A percentile compares a stretch with the other conserved stretches of the same genome.
Conservation (phyloP, 2,113 vertebrate genomes). For the Dasyornis broadbenti region DNA sequence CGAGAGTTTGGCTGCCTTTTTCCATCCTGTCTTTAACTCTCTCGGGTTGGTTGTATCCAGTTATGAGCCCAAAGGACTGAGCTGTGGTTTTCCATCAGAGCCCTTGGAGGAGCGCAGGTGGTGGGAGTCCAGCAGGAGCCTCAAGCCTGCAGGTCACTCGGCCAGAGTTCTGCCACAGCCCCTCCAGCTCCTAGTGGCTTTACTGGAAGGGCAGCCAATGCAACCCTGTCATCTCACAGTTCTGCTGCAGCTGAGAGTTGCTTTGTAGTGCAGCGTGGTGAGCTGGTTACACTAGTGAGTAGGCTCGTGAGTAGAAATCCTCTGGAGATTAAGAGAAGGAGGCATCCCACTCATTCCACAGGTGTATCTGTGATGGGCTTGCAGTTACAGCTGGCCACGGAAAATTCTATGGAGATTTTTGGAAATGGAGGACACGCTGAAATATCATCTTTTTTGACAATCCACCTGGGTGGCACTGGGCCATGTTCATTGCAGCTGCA, state of each 20-base stretch:
- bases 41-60: not conserved
- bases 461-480: not conserved
- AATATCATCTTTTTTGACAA: not conserved
- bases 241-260: not conserved
- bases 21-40: not conserved
- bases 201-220: not conserved
- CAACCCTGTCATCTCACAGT: not conserved
- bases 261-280: not conserved
- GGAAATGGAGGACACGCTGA: not conserved
- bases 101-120: not conserved
- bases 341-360: not conserved
- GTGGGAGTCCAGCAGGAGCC: rapidly evolving
- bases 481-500: not conserved
- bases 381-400: not conserved
- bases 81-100: not conserved
- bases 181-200: not conserved
- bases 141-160: rapidly evolving
- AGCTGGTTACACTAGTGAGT: not conserved
- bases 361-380: not conserved
- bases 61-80: not conserved
- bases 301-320: not conserved
- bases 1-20: not conserved
- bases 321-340: not conserved
- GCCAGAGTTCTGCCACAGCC: not conserved
- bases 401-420: not conserved